Evolutionary conservation across 2,888 invertebrate species (phyloP).

Genomic region (Actias luna): DNA sequence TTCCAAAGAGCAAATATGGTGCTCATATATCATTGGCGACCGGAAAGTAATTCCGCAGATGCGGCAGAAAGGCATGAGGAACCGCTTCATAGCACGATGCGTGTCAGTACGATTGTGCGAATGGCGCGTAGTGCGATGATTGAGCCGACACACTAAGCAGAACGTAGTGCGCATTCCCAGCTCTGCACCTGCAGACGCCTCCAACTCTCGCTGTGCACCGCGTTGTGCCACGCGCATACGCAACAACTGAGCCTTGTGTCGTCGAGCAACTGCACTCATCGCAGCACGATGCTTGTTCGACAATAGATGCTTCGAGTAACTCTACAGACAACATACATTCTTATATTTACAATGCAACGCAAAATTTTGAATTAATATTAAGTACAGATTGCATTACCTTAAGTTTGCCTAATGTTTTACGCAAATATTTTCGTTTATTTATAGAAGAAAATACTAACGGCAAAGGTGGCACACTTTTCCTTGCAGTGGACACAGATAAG

Average conservation of each 20-base stretch:
- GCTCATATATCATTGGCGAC: constrained; percentile 92
- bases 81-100: constrained; percentile 92
- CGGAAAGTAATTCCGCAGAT: constrained; percentile 89
- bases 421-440: not conserved
- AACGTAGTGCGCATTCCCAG: constrained; percentile 84
- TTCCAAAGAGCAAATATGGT: constrained; percentile 90
- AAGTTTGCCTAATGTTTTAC: too few species aligned
- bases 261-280: constrained; percentile 87
- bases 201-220: constrained; percentile 89
- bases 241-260: constrained; percentile 87
- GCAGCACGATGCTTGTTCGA: constrained; percentile 87
- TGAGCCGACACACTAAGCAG: constrained; percentile 88
- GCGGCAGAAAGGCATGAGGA: constrained; percentile 91
- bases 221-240: constrained; percentile 91
- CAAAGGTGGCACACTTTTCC: constrained; percentile 87
- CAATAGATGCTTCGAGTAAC: constrained; percentile 88
- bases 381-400: too few species aligned
- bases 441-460: constrained; percentile 63
- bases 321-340: constrained; percentile 56
- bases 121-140: constrained; percentile 88
- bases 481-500: constrained; percentile 90
- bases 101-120: constrained; percentile 90
- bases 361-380: too few species aligned
- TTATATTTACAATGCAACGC: too few species aligned
- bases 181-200: constrained; percentile 84